Evolutionary conservation across 1,140 invertebrate genomes (phyloP), one percentile per base, ranked within the genome.

Genomic region (Trichonephila inaurata): DNA sequence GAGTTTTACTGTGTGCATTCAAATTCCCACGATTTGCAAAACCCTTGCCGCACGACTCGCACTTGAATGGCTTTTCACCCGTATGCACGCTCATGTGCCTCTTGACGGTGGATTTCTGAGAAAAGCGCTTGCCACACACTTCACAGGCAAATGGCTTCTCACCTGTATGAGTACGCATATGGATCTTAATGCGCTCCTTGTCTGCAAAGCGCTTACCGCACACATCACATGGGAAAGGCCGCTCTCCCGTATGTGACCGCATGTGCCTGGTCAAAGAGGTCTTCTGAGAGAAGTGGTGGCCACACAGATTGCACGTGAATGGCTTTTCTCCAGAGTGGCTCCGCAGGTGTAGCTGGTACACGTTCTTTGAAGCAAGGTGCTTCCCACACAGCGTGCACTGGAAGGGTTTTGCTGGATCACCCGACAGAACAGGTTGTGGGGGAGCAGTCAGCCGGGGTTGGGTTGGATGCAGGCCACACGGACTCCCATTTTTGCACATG

Each of bases 11-110:
- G 96, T 99, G 99, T 95, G 99, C 97, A 96, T 99, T 99, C 60
- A 99, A 97, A 96, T 99, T 99, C 81, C 99, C 99, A 77, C 99
- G 99, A 95, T 99, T 99, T 8, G 98, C 99, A 96, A 99, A 99
- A 95, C 98, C 97, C 72, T 99, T 97, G 91, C 98, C 96, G 96
- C 98, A 99, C 16, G 98, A 97, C 83, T 98, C 97, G 95, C 99
- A 99, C 88, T 97, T 97, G 96, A 98, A 98, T 94, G 99, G 98
- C 95, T 98, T 98, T 28, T 99, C 98, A 69, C 99, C 99, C 64
- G 98, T 99, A 96, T 99, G 99, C 95, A 99, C 99, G 95, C 98
- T 96, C 91, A 99, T 96, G 96, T 99, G 99, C 96, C 99, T 99
- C 62, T 99, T 99, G 40, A 99, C 96, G 0, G 98, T 99, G 44